Evolutionary conservation across 1,140 invertebrate species (phyloP), one percentile per base, ranked within the genome.

Genomic region (Holotrichia oblita): DNA sequence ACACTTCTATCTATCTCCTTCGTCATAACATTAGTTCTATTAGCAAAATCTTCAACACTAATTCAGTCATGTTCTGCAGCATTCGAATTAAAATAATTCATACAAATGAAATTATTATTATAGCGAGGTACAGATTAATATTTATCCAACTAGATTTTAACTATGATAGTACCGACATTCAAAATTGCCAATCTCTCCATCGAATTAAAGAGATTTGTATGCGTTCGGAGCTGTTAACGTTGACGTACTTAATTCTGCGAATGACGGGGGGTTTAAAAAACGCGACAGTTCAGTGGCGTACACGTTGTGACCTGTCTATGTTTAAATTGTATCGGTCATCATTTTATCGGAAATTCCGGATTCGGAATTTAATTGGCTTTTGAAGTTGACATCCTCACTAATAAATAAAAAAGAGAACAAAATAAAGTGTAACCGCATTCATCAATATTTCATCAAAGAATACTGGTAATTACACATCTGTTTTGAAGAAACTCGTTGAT

Each of bases 331-430:
- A 22, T 22, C 48, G 61, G 61, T 27, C 61, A 69, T 34, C 17
- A 69, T 69, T 17, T 69, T 69, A 22, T 69, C 22, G 22, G n/a
- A n/a, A n/a, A n/a, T n/a, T n/a, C n/a, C n/a, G n/a, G n/a, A n/a
- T n/a, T n/a, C n/a, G n/a, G n/a, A n/a, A n/a, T n/a, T n/a, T 69
- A 69, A 69, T 69, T 69, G 22, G 24, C 61, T 69, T 69, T 69
- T 69, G 9, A 12, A 34, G 4, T 24, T 10, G 61, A 69, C 8
- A 10, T 27, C 9, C 1, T 17, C 44, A 17, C 10, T 14, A 8
- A 44, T 10, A 7, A 61, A 61, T 61, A 17, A 61, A 61, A 14
- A 22, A 0, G 7, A 61, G 7, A n/a, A 42, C 0, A 48, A 3
- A n/a, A 12, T 12, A 48, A n/a, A 9, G 1, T 9, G 0, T 14